Evolutionary conservation across 2,797 vertebrate species (phyloP).

Genomic region (Aphelocoma californica): DNA sequence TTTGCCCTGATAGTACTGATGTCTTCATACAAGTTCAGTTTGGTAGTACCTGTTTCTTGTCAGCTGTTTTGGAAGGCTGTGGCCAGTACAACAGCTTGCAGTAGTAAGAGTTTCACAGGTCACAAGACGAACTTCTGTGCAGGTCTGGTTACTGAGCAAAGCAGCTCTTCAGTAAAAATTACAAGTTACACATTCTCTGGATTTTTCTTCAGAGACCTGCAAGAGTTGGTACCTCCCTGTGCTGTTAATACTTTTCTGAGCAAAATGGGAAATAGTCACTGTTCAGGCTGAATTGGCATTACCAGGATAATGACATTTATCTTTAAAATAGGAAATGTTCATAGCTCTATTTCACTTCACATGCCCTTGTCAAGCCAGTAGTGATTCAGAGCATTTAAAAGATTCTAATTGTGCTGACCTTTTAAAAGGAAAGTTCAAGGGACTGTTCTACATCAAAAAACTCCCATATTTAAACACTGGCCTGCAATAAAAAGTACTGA

Average conservation of each 20-base stretch:
- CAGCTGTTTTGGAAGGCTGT: neutral
- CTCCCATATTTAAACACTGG: neutral
- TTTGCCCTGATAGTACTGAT: neutral
- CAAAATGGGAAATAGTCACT: neutral
- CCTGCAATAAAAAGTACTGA: neutral
- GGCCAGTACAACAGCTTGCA: neutral
- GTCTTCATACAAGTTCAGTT: neutral
- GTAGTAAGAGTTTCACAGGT: neutral
- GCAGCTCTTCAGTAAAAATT: neutral
- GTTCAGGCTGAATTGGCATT: neutral
- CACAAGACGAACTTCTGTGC: neutral
- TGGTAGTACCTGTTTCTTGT: neutral
- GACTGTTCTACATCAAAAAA: neutral
- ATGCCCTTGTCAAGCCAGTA: neutral
- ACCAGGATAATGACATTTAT: neutral
- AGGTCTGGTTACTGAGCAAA: neutral
- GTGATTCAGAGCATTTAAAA: neutral
- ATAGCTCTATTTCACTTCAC: neutral
- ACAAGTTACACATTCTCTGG: fast-evolving
- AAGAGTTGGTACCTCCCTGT: neutral
- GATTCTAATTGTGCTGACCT: neutral
- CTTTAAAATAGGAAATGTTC: neutral
- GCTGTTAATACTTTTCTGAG: neutral
- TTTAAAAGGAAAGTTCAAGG: neutral
- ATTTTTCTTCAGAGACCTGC: neutral